phyloP scores from a whole-genome alignment of 1,140 invertebrate species.

The Temnothorax curvispinosus region DNA sequence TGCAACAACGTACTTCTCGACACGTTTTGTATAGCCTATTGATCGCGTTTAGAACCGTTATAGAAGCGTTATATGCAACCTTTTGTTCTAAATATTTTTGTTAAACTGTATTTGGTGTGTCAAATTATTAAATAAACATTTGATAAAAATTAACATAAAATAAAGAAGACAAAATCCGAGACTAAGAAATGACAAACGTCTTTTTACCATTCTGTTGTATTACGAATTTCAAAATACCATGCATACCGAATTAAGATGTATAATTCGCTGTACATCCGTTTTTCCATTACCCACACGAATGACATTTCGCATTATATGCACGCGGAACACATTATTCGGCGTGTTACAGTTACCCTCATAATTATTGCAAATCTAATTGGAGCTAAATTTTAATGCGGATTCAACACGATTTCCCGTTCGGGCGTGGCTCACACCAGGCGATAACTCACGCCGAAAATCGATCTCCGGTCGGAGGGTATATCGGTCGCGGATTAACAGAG shows the following conservation, averaged over 20 bases:
- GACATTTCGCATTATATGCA: neutral
- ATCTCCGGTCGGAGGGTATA: slow-evolving; percentile 30
- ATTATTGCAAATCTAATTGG: slow-evolving; percentile 57
- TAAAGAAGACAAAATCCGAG: neutral
- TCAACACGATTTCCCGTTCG: slow-evolving; percentile 43
- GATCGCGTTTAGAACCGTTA: neutral
- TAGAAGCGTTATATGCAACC: neutral
- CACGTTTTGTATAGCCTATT: neutral
- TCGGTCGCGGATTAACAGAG: slow-evolving; percentile 42
- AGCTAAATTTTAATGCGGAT: slow-evolving; percentile 57
- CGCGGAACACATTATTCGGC: neutral
- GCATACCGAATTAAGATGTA: neutral
- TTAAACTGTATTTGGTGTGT: neutral
- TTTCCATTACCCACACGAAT: slow-evolving; percentile 18
- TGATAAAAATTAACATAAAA: neutral
- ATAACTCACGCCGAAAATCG: slow-evolving; percentile 49
- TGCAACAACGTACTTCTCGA: neutral
- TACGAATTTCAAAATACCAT: neutral
- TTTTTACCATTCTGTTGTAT: neutral
- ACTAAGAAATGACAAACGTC: neutral
- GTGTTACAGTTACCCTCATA: slow-evolving; percentile 2
- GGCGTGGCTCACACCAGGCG: slow-evolving; percentile 35
- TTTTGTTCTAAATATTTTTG: neutral
- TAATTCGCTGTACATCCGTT: slow-evolving; percentile 8
- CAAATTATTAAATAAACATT: neutral